phyloP scores from a whole-genome alignment of 2,797 vertebrate species.

The Peromyscus eremicus region DNA sequence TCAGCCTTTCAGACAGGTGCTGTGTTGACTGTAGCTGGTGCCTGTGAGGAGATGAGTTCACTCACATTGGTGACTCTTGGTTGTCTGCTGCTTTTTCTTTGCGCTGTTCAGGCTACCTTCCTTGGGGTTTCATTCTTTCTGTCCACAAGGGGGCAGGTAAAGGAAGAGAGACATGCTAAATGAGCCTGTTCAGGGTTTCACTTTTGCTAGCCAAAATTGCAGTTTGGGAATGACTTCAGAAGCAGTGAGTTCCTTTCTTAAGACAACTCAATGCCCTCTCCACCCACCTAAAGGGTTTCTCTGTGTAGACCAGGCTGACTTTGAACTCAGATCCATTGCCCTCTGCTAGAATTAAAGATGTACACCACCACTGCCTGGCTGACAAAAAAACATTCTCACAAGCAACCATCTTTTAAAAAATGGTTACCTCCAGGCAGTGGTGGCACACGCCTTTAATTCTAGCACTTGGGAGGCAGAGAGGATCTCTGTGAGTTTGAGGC shows the following conservation, averaged over 20 bases:
- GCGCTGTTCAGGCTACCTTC: not conserved
- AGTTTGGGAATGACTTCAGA: not conserved
- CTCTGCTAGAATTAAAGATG: not conserved
- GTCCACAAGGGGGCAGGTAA: slow-evolving; percentile 77
- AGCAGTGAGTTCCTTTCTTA: slow-evolving; percentile 1
- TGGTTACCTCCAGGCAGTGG: too few relatives aligned
- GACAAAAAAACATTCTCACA: not conserved
- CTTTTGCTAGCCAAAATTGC: slow-evolving; percentile 1
- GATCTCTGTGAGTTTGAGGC: too few relatives aligned
- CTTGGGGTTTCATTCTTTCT: not conserved
- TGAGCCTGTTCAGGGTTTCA: slow-evolving; percentile 15
- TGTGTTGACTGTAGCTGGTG: not conserved
- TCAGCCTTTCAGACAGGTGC: not conserved
- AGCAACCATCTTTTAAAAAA: not conserved
- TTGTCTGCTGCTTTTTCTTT: not conserved
- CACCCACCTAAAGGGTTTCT: not conserved
- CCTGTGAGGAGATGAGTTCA: not conserved
- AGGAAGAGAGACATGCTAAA: slow-evolving; percentile 32
- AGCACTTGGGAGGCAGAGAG: too few relatives aligned
- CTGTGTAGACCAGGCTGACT: not conserved
- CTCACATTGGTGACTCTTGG: not conserved
- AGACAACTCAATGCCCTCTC: not conserved
- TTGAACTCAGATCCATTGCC: not conserved
- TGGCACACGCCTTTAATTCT: too few relatives aligned
- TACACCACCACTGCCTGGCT: too few relatives aligned